Evolutionary conservation across 2,888 invertebrate species (phyloP).

Genomic region (Ectemnius cavifrons): DNA sequence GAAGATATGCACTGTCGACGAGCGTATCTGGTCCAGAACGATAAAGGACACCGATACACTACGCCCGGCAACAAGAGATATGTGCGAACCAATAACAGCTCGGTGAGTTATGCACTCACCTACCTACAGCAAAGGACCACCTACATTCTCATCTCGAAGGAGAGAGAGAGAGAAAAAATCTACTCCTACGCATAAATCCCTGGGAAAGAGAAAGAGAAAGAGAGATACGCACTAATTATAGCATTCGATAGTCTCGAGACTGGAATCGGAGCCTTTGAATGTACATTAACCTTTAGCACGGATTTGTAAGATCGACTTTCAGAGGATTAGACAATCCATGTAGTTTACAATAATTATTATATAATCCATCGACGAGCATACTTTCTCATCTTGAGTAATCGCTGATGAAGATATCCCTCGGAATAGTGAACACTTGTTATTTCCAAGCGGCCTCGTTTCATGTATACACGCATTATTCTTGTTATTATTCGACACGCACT

Average conservation of each 20-base stretch:
- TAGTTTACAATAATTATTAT: background rate
- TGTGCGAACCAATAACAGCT: conserved; percentile 21
- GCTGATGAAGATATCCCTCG: no score
- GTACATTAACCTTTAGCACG: background rate
- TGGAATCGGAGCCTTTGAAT: background rate
- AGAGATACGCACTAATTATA: conserved; percentile 31
- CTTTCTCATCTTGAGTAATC: no score
- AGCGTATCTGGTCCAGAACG: background rate
- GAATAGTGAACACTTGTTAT: no score
- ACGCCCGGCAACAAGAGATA: conserved; percentile 25
- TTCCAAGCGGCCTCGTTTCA: no score
- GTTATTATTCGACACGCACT: no score
- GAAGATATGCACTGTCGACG: conserved; percentile 19
- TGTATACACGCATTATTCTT: no score
- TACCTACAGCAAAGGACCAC: conserved; percentile 22
- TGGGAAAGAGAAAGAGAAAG: conserved; percentile 16
- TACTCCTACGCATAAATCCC: conserved; percentile 16
- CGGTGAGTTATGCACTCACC: conserved; percentile 27
- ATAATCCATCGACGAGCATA: background rate
- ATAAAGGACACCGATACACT: conserved; percentile 19
- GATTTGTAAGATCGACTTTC: no score
- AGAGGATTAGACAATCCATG: background rate
- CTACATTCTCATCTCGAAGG: conserved; percentile 7
- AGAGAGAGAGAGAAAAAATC: conserved; percentile 16
- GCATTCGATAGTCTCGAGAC: background rate